phyloP scores from a whole-genome alignment of 2,113 vertebrate genomes.

The Gobio gobio region DNA sequence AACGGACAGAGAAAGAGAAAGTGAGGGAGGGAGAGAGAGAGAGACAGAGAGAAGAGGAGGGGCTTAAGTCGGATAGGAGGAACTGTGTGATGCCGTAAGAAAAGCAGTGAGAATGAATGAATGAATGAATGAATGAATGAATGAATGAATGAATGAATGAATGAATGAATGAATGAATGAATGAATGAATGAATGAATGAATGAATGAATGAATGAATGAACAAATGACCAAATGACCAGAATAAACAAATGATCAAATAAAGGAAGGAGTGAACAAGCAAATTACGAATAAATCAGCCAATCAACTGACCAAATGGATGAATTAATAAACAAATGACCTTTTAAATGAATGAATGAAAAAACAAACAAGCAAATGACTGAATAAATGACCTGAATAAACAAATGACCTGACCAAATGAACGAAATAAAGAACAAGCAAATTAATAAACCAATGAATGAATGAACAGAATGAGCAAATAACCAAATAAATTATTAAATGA shows the following conservation, averaged over 20 bases:
- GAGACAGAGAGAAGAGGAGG: constrained; percentile 28
- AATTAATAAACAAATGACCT: not conserved
- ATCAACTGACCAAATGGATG: not conserved
- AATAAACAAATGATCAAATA: not conserved
- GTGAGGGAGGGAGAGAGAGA: not conserved
- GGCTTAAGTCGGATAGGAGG: not conserved
- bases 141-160: not conserved
- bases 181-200: constrained; percentile 16
- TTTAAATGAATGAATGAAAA: not conserved
- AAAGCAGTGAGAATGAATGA: not conserved
- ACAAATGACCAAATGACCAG: not conserved
- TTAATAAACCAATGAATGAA: not conserved
- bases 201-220: not conserved
- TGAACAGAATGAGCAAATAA: not conserved
- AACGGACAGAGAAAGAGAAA: constrained; percentile 18
- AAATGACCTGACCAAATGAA: not conserved
- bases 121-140: constrained; percentile 1
- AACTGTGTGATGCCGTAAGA: not conserved
- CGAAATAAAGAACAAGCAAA: too few species aligned
- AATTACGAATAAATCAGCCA: not conserved
- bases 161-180: not conserved
- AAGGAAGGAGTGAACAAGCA: not conserved
- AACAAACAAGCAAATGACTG: not conserved
- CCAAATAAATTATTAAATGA: not conserved
- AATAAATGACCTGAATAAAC: not conserved